Conservation (phyloP, 2,113 vertebrate species). For the Leptosomus discolor region DNA sequence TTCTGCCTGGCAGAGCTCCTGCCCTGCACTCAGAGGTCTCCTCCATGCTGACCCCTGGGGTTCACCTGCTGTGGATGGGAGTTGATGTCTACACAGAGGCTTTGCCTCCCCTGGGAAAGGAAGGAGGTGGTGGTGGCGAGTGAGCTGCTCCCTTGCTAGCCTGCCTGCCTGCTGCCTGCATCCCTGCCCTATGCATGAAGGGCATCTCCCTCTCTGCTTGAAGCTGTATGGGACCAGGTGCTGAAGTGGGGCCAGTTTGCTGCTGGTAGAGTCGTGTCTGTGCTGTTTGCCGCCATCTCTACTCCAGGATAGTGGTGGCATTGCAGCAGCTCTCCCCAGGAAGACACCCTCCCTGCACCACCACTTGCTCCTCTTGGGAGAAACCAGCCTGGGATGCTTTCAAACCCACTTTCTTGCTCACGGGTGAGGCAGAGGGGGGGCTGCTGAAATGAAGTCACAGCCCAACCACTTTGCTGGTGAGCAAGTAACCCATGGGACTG, state of each 20-base stretch:
- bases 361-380: neutral
- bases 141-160: neutral
- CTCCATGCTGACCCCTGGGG: neutral
- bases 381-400: neutral
- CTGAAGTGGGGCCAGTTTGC: neutral
- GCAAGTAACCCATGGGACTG: neutral
- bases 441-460: neutral
- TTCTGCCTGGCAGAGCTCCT: neutral
- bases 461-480: neutral
- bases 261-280: neutral
- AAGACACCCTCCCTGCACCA: neutral
- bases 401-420: rapidly evolving
- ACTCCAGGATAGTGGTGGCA: neutral
- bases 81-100: neutral
- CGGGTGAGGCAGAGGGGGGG: neutral
- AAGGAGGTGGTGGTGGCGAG: neutral
- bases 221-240: neutral
- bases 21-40: neutral
- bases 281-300: rapidly evolving
- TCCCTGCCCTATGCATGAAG: neutral
- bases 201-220: neutral
- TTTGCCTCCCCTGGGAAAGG: neutral
- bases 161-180: neutral
- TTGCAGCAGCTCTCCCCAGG: neutral
- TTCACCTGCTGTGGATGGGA: neutral